These are phyloP conservation scores for Lipotes vexillifer DNA, from an alignment of 2,113 vertebrate genomes.

Conservation along the genomic window DNA sequence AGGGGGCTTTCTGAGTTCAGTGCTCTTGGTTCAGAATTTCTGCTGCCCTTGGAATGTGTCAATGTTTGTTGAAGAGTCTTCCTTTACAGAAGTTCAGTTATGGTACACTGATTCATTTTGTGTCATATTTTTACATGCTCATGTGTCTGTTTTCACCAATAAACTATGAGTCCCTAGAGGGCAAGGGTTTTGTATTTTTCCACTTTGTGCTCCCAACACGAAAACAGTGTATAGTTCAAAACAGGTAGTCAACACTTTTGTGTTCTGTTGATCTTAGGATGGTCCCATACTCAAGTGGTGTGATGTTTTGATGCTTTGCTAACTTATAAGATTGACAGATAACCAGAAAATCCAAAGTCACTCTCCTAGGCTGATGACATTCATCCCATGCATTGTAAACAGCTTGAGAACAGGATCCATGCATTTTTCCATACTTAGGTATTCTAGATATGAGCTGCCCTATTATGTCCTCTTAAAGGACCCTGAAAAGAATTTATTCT, in stretches of 20 bases:
- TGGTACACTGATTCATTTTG: neutral
- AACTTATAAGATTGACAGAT: neutral
- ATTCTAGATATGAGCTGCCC: neutral
- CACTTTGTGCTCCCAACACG: neutral
- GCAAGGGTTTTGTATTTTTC: neutral
- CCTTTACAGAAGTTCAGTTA: conserved; percentile 1
- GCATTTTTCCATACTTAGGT: neutral
- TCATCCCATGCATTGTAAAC: neutral
- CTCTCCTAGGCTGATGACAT: neutral
- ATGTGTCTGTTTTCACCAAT: neutral
- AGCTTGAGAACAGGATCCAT: neutral
- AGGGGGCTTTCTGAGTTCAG: neutral
- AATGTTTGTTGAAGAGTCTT: neutral
- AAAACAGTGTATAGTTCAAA: neutral
- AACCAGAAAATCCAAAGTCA: neutral
- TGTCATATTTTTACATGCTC: neutral
- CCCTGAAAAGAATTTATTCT: neutral
- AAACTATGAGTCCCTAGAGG: neutral
- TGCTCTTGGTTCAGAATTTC: neutral
- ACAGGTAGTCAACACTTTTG: neutral
- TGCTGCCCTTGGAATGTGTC: conserved; percentile 23
- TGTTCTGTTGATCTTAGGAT: neutral
- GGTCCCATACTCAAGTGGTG: no score
- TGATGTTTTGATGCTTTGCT: neutral
- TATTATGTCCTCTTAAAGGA: neutral